These are phyloP conservation scores for Antechinus stuartii DNA, from an alignment of 2,113 vertebrate species.

Conservation along the genomic window DNA sequence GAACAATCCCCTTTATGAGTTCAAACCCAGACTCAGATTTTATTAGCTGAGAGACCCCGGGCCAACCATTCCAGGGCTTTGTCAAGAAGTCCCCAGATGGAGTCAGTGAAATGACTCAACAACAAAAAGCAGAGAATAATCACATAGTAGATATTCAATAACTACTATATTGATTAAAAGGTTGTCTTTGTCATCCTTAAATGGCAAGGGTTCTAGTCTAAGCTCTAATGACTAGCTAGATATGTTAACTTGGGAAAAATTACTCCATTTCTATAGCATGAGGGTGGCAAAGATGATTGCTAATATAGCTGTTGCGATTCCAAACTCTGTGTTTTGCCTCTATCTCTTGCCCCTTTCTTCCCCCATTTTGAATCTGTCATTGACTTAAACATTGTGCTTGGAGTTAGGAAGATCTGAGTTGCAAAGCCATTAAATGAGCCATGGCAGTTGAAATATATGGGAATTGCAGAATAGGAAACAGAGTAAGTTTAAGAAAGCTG, in stretches of 20 bases:
- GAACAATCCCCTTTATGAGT: neutral
- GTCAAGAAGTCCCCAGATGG: neutral
- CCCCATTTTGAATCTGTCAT: too few species aligned
- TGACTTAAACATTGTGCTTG: too few species aligned
- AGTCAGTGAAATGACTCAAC: neutral
- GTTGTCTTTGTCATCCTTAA: neutral
- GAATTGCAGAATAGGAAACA: neutral
- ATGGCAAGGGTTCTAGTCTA: neutral
- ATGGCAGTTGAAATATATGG: neutral
- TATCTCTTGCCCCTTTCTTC: neutral
- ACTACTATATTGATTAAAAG: neutral
- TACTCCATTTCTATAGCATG: neutral
- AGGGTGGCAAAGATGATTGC: neutral
- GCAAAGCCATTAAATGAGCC: neutral
- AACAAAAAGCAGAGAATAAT: neutral
- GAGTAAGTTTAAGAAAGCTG: neutral
- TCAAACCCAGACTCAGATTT: neutral
- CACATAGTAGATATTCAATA: neutral
- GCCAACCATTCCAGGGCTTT: neutral
- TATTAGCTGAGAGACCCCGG: neutral
- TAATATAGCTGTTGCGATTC: neutral
- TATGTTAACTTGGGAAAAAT: neutral
- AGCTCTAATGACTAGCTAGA: neutral
- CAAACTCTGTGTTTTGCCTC: neutral
- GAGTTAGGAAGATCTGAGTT: neutral